Base-by-base conservation (phyloP, 53 echinoderm and acorn worm genomes). In the Apostichopus leukothele region DNA sequence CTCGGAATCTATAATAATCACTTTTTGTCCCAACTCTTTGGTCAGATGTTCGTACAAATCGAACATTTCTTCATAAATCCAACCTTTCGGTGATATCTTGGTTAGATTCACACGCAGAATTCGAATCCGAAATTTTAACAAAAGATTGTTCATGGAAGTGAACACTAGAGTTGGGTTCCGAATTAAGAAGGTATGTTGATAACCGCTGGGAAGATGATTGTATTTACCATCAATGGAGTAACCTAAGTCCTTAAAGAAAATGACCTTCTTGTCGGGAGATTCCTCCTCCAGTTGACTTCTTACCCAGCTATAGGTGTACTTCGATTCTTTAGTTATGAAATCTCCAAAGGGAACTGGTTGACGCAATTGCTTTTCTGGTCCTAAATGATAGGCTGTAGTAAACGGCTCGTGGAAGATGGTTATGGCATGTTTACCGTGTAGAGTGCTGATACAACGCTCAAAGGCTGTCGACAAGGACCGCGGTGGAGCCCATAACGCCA, bases 391-490 rank as follows among this genome's bases (percentile, higher is more conserved):
- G 3, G 95, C 94, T 11, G 96, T 94, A 22, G 94, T 94, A 76
- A 90, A 99, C 51, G 93, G 83, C 76, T 99, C 99, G 75, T 99
- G 95, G 54, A 76, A 96, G 51, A 99, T 75, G 21, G 91, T 83
- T 18, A 93, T 93, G 51, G 73, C 71, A 9, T 89, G 25, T 0
- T 87, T 77, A 3, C 87, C 83, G 76, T 93, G 92, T 50, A 93
- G 89, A 5, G 93, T 90, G 68, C 94, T 93, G 89, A 99, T 99
- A 76, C 96, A 99, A 11, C 99, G 94, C 79, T 96, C 96, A 76
- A 99, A 99, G 60, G 96, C 99, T 19, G 99, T 99, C 12, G 99
- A 99, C 4, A 96, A 92, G 11, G 95, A 96, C 73, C 99, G 85
- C 4, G 99, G 99, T 11, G 99, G 92, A 4, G 99, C 94, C 99